A percentile compares a stretch with the other conserved stretches of the same genome.
phyloP scores from a whole-genome alignment of 2,888 invertebrate genomes.

The Harmothoe impar region DNA sequence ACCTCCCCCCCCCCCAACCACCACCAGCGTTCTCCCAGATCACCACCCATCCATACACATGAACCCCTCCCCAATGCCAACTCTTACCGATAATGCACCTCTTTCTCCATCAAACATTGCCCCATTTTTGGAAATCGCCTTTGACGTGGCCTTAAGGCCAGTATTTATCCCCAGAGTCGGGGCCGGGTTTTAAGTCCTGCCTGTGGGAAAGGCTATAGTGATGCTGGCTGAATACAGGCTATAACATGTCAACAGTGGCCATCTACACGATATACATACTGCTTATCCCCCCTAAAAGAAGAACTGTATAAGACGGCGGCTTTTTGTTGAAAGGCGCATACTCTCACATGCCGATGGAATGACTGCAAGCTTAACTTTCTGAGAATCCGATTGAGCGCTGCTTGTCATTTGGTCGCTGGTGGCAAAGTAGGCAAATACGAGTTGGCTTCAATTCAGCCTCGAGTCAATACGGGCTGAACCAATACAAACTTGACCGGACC shows the following conservation, averaged over 20 bases:
- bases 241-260: slow-evolving; percentile 63
- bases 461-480: slow-evolving; percentile 54
- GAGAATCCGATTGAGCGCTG: slow-evolving; percentile 59
- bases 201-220: slow-evolving; percentile 53
- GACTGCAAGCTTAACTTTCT: slow-evolving; percentile 61
- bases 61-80: neutral
- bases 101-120: slow-evolving; percentile 43
- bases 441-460: slow-evolving; percentile 43
- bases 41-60: neutral
- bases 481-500: slow-evolving; percentile 60
- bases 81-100: neutral
- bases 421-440: slow-evolving; percentile 60
- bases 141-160: neutral
- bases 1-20: neutral
- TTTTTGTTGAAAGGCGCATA: slow-evolving; percentile 53
- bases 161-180: slow-evolving; percentile 17
- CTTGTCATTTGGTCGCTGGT: slow-evolving; percentile 61
- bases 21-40: neutral
- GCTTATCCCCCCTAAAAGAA: slow-evolving; percentile 51
- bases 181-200: neutral
- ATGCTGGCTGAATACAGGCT: slow-evolving; percentile 28
- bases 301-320: slow-evolving; percentile 44
- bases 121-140: slow-evolving; percentile 36
- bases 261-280: slow-evolving; percentile 28
- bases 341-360: slow-evolving; percentile 59